phyloP scores from a whole-genome alignment of 2,797 vertebrate species.

The Malacoctenus gilli region DNA sequence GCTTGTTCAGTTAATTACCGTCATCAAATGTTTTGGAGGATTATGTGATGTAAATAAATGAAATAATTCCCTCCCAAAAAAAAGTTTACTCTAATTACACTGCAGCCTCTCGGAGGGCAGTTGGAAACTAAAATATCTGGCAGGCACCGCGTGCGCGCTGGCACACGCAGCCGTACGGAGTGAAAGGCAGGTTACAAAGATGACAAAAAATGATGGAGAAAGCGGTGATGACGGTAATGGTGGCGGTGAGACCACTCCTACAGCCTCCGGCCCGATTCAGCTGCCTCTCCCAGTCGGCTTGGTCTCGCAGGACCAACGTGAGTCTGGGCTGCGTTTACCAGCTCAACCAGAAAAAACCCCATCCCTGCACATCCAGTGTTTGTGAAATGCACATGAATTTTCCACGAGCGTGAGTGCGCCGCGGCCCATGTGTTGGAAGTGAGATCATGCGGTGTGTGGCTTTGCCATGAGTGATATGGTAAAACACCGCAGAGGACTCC shows the following conservation, averaged over 20 bases:
- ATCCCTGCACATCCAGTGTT: constrained; percentile 26
- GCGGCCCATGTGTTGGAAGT: constrained; percentile 21
- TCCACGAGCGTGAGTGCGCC: constrained; percentile 40
- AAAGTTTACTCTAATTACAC: not conserved
- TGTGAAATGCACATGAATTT: constrained; percentile 57
- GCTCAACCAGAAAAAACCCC: constrained; percentile 45
- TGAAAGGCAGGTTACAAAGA: constrained; percentile 7
- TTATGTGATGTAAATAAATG: not conserved
- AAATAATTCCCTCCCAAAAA: constrained; percentile 8
- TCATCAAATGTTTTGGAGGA: constrained; percentile 18
- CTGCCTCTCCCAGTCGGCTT: not conserved
- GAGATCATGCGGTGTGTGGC: constrained; percentile 59
- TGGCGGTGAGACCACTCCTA: constrained; percentile 4
- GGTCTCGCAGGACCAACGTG: constrained; percentile 17
- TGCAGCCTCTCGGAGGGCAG: not conserved
- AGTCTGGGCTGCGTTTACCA: constrained; percentile 21
- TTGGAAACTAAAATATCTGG: not conserved
- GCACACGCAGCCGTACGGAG: not conserved
- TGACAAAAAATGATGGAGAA: not conserved
- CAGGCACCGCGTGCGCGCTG: not conserved
- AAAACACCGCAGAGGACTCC: constrained; percentile 51
- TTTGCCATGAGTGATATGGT: constrained; percentile 52
- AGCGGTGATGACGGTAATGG: constrained; percentile 4
- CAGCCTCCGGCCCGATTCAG: constrained; percentile 14
- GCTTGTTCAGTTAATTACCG: too few relatives aligned